Conservation (phyloP, 2,888 invertebrate genomes). For the Crioceris asparagi region DNA sequence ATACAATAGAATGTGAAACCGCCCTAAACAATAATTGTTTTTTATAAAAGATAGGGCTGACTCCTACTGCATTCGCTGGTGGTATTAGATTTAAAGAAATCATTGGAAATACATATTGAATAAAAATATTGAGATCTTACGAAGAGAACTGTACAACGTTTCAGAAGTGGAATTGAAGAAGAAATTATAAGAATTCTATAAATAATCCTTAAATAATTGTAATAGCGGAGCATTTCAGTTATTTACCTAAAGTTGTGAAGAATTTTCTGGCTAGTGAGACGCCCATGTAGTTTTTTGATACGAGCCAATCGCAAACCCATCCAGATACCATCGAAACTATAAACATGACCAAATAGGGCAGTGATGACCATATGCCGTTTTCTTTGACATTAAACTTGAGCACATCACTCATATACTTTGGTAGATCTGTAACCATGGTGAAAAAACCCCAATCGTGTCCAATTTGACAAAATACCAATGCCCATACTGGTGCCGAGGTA, state of each 20-base stretch:
- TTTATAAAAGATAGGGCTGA: no score
- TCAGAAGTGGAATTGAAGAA: no score
- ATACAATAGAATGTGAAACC: no score
- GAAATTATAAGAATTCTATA: no score
- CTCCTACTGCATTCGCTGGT: no score
- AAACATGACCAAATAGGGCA: conserved; percentile 58
- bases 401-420: conserved; percentile 49
- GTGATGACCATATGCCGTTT: conserved; percentile 49
- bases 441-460: conserved; percentile 64
- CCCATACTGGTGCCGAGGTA: conserved; percentile 60
- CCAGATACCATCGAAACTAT: conserved; percentile 50
- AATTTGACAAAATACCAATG: conserved; percentile 62
- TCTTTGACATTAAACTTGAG: conserved; percentile 51
- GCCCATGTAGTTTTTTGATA: conserved; percentile 44
- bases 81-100: no score
- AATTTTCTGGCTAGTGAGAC: conserved; percentile 49
- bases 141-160: no score
- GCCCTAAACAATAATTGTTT: no score
- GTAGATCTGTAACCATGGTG: conserved; percentile 60
- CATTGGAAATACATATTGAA: no score
- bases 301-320: conserved; percentile 54
- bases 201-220: no score
- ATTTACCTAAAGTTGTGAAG: conserved; percentile 55
- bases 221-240: no score
- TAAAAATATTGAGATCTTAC: no score